These are phyloP conservation scores for Episyrphus balteatus DNA, from an alignment of 1,140 invertebrate species.

Conservation along the genomic window DNA sequence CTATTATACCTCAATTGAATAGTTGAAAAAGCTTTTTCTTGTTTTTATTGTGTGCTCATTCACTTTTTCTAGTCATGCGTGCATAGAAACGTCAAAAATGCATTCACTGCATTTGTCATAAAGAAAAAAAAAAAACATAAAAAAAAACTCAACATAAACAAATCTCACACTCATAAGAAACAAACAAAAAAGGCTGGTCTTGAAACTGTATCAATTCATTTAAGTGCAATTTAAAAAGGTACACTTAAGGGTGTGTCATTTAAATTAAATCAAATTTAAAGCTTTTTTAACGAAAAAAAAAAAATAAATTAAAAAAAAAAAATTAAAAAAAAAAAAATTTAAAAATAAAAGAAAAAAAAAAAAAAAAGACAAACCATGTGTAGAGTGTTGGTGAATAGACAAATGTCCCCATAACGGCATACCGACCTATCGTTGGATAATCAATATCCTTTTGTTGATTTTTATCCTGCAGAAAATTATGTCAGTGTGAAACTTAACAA, in stretches of 20 bases:
- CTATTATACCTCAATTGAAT: too few species aligned
- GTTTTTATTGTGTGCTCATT: not conserved
- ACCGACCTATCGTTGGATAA: conserved; percentile 41
- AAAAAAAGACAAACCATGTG: conserved; percentile 42
- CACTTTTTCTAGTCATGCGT: conserved; percentile 1
- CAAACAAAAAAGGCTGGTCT: too few species aligned
- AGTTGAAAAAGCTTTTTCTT: not conserved
- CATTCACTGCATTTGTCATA: conserved; percentile 14
- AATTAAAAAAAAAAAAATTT: conserved; percentile 5
- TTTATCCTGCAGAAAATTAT: conserved; percentile 2
- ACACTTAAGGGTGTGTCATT: too few species aligned
- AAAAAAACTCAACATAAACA: too few species aligned
- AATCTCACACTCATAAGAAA: too few species aligned
- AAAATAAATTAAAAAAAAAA: conserved; percentile 4
- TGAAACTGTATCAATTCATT: too few species aligned
- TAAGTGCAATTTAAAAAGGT: too few species aligned
- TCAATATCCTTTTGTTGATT: conserved; percentile 39
- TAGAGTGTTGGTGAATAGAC: conserved; percentile 50
- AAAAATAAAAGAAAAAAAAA: not conserved
- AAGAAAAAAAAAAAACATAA: too few species aligned
- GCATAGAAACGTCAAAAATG: conserved; percentile 5
- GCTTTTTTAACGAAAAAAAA: not conserved
- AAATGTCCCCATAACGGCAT: conserved; percentile 47
- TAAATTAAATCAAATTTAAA: too few species aligned
- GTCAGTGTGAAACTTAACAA: conserved; percentile 1